Base-by-base conservation (phyloP, 2,797 vertebrate species). In the Melanotaenia nigrans region DNA sequence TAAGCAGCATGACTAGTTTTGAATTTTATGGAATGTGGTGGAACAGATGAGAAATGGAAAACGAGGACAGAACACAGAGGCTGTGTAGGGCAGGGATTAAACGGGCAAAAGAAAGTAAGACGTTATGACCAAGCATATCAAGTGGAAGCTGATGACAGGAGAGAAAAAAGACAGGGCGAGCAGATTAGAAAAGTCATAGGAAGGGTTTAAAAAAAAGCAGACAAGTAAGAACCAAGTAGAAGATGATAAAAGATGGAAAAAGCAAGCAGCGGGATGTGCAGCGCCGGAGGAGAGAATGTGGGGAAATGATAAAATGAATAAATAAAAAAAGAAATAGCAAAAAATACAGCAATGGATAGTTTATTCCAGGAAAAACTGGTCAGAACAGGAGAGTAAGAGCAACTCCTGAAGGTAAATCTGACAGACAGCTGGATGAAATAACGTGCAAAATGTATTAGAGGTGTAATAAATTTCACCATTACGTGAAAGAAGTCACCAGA, bases 181-280 rank as follows among this genome's bases (percentile, higher is more conserved):
- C 25, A 14, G 38, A 36, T 40, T 40, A 3, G 38, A 14, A 14
- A 40, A 40, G 38, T 40, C 7, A 40, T 14, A 14, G 38, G 66
- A 51, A 59, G 14, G 2, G 16, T 45, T 40, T 24, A 33, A 63
- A 84, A 5, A 30, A 61, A 72, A 1, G 24, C 59, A 33, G 16
- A 20, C 33, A 58, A 32, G 24, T 67, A 55, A 30, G 16, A n/a
- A 25, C 53, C 30, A 5, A 36, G 24, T 22, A 53, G 24, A 13
- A 38, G 22, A 58, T 0, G 2, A 57, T 36, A 53, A 68, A 63
- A 35, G 14, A n/a, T 56, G n/a, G 36, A 47, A 47, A 22, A 61
- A 20, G 18, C 18, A 8, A 57, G 14, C 14, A 36, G 18, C 18
- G 25, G 40, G 8, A 14, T 33, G 22, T 32, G 42, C 24, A 55